Conservation (phyloP, 2,113 vertebrate genomes). For the Percopsis transmontana region DNA sequence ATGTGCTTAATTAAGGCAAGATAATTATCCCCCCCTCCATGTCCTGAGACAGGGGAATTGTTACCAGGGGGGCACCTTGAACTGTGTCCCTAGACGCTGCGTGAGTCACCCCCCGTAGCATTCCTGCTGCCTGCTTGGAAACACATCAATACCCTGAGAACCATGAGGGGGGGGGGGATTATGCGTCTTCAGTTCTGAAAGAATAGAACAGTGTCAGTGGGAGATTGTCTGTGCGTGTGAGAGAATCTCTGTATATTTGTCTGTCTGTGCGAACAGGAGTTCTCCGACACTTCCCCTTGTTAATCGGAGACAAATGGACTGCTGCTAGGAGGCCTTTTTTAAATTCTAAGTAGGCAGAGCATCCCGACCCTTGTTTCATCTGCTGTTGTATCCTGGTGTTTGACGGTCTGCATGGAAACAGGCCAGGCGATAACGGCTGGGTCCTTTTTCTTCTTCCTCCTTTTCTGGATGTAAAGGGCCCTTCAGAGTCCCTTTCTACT, state of each 20-base stretch:
- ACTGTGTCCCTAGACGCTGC: slow-evolving; percentile 28
- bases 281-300: background rate
- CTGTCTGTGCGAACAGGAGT: background rate
- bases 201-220: background rate
- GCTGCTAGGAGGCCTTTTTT: slow-evolving; percentile 21
- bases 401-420: slow-evolving; percentile 10
- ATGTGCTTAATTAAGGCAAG: slow-evolving; percentile 53
- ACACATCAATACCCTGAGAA: slow-evolving; percentile 23
- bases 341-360: slow-evolving; percentile 52
- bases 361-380: slow-evolving; percentile 26
- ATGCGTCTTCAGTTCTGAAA: background rate
- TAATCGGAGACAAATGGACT: slow-evolving; percentile 25
- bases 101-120: slow-evolving; percentile 43
- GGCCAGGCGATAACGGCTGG: background rate
- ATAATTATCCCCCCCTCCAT: slow-evolving; percentile 36
- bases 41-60: slow-evolving; percentile 20
- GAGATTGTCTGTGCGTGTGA: background rate
- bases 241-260: background rate
- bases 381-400: background rate
- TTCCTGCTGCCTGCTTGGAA: slow-evolving; percentile 52
- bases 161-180: background rate
- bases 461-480: slow-evolving; percentile 1
- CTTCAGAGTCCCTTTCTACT: background rate
- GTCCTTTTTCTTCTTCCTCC: background rate
- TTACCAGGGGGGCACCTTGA: slow-evolving; percentile 47